Base-by-base conservation (phyloP, 1,140 invertebrate genomes). In the Trichogramma pretiosum region DNA sequence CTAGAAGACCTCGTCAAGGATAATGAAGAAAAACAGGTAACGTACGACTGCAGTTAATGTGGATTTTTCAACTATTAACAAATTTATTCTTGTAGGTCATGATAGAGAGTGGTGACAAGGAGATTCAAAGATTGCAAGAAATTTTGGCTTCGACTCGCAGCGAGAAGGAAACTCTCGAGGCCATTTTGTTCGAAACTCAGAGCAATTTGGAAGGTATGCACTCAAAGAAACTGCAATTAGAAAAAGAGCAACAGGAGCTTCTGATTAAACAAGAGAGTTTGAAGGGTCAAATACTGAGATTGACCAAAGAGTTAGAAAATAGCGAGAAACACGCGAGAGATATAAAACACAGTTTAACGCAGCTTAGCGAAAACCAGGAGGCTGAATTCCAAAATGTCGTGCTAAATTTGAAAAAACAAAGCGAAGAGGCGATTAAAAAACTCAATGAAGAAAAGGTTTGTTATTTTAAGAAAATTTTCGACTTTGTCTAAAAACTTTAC, bases 151-250 rank as follows among this genome's bases (percentile, higher is more conserved):
- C 84, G 0, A 64, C 85, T 19, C 73, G 85, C 10, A 80, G 79
- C 2, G 87, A 91, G 61, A 90, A 90, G 65, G 85, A 88, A 62
- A 81, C 85, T 0, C 64, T 91, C 4, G 87, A 90, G 65, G 84
- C 82, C 7, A 81, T 87, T 10, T 65, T 89, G 3, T 89, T 88
- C 56, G 85, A 89, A 52, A 84, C 84, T 0, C 83, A 87, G 57
- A 85, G 82, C 18, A 82, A 84, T 59, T 61, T 90, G 17, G 86
- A 89, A 62, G 75, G 80, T 16, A 77, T 80, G 0, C 84, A 88
- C 34, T 76, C 75, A 17, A 82, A 80, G 58, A 77, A 83, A 23
- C 67, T 72, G 28, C 83, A 87, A 50, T 58, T 88, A 9, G 85
- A 89, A 54, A 80, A 83, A 34, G 85, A 88, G 45, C 67, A 83